Evolutionary conservation across 2,888 invertebrate species (phyloP).

Genomic region (Galeopsomyia nigrocyanea): DNA sequence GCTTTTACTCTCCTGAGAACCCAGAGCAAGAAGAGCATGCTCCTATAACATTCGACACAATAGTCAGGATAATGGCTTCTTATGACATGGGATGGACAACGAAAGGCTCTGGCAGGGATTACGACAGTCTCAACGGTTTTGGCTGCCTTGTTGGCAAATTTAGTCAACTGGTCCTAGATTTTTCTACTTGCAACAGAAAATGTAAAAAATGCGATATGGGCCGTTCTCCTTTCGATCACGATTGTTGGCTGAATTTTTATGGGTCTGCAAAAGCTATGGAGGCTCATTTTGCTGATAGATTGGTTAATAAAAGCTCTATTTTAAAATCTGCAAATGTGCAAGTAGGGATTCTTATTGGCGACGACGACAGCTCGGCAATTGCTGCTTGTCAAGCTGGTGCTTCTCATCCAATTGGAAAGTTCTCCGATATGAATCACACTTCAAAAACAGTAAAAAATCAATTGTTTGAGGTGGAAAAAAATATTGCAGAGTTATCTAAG

Average conservation of each 20-base stretch:
- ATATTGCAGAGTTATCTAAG: no score
- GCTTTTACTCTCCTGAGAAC: background rate
- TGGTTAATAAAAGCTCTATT: conserved; percentile 43
- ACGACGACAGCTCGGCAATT: conserved; percentile 53
- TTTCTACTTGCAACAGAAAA: conserved; percentile 51
- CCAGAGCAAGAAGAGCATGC: background rate
- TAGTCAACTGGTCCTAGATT: conserved; percentile 25
- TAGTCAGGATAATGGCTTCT: background rate
- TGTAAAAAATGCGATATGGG: conserved; percentile 52
- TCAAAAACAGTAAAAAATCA: conserved; percentile 47
- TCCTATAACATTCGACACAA: background rate
- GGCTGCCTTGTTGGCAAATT: background rate
- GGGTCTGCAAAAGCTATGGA: conserved; percentile 57
- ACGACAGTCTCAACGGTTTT: conserved; percentile 7
- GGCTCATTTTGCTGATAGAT: conserved; percentile 48
- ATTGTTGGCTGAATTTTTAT: conserved; percentile 52
- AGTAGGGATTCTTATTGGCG: conserved; percentile 51
- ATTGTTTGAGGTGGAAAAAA: no score
- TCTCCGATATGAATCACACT: conserved; percentile 52
- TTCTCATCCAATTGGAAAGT: conserved; percentile 49
- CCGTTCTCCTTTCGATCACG: conserved; percentile 45
- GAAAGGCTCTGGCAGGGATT: background rate
- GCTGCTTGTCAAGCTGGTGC: conserved; percentile 46
- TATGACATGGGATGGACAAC: conserved; percentile 6
- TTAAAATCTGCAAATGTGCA: conserved; percentile 48